Evolutionary conservation across 1,140 invertebrate species (phyloP).

Genomic region (Drosophila ananassae): DNA sequence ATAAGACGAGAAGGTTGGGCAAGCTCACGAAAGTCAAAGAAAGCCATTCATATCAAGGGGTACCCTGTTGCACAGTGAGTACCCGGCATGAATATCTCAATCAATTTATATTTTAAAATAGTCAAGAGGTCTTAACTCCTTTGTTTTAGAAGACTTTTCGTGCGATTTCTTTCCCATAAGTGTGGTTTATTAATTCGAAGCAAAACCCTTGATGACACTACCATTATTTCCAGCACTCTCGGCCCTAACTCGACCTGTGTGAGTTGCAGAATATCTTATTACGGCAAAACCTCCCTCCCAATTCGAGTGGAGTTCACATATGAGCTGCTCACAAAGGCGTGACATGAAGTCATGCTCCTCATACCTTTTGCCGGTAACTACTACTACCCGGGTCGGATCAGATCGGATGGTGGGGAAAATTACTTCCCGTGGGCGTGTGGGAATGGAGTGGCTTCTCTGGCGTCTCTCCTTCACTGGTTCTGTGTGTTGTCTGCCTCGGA

Average conservation of each 20-base stretch:
- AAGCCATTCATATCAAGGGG: slow-evolving; percentile 13
- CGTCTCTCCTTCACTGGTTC: slow-evolving; percentile 3
- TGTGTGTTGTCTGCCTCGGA: slow-evolving; percentile 35
- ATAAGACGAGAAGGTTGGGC: slow-evolving; percentile 25
- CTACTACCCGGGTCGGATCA: slow-evolving; percentile 14
- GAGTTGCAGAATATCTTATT: slow-evolving; percentile 48
- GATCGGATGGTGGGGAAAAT: slow-evolving; percentile 25
- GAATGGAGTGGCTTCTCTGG: slow-evolving; percentile 25
- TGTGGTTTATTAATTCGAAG: slow-evolving; percentile 10
- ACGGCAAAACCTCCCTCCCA: slow-evolving; percentile 13
- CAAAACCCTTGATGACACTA: slow-evolving; percentile 26
- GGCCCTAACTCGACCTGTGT: not conserved
- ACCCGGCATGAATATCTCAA: not conserved
- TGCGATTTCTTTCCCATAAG: not conserved
- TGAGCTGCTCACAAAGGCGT: slow-evolving; percentile 47
- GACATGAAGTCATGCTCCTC: slow-evolving; percentile 51
- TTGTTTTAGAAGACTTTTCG: not conserved
- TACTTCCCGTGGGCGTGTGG: slow-evolving; percentile 67
- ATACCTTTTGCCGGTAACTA: slow-evolving; percentile 19
- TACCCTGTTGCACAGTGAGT: not conserved
- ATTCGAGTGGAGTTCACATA: not conserved
- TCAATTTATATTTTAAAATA: not conserved
- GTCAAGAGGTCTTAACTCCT: not conserved
- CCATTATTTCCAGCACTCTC: slow-evolving; percentile 21
- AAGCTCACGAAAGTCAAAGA: slow-evolving; percentile 41